phyloP scores from a whole-genome alignment of 53 echinoderm and acorn worm genomes.

The Holothuria scabra region DNA sequence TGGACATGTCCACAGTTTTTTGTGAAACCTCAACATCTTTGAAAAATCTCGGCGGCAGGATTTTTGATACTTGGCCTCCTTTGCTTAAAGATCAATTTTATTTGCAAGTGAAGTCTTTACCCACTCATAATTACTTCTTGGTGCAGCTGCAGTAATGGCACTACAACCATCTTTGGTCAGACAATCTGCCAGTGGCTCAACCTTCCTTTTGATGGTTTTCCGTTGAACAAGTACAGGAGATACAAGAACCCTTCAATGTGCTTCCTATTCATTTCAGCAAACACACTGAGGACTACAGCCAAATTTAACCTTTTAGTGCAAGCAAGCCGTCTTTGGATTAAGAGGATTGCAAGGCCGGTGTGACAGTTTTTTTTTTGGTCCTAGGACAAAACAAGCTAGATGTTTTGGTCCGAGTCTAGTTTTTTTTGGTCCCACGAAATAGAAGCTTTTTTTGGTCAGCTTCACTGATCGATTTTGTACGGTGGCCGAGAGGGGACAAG shows the following conservation, averaged over 20 bases:
- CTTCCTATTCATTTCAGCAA: too few relatives aligned
- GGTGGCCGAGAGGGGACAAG: too few relatives aligned
- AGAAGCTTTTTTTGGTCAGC: too few relatives aligned
- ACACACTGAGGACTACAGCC: too few relatives aligned
- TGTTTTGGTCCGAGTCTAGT: too few relatives aligned
- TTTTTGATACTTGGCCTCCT: conserved; percentile 58
- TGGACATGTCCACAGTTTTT: conserved; percentile 38
- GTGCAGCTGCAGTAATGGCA: conserved; percentile 50
- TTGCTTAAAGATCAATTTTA: conserved; percentile 59
- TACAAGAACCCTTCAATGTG: conserved; percentile 65
- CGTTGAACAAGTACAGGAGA: conserved; percentile 57
- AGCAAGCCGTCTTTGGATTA: too few relatives aligned
- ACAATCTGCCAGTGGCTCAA: conserved; percentile 66
- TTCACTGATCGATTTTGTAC: too few relatives aligned
- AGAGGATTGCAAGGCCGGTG: too few relatives aligned
- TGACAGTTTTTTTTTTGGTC: too few relatives aligned
- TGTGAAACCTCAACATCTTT: conserved; percentile 39
- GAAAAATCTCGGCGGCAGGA: conserved; percentile 55
- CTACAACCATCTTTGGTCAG: conserved; percentile 59
- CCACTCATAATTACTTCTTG: conserved; percentile 51
- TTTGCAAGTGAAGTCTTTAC: conserved; percentile 27
- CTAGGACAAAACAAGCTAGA: too few relatives aligned
- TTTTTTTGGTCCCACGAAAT: too few relatives aligned
- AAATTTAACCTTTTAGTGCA: too few relatives aligned
- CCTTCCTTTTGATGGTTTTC: conserved; percentile 58